Evolutionary conservation across 2,888 invertebrate genomes (phyloP), one percentile per base, ranked within the genome.

Genomic region (Amblyteles armatorius): DNA sequence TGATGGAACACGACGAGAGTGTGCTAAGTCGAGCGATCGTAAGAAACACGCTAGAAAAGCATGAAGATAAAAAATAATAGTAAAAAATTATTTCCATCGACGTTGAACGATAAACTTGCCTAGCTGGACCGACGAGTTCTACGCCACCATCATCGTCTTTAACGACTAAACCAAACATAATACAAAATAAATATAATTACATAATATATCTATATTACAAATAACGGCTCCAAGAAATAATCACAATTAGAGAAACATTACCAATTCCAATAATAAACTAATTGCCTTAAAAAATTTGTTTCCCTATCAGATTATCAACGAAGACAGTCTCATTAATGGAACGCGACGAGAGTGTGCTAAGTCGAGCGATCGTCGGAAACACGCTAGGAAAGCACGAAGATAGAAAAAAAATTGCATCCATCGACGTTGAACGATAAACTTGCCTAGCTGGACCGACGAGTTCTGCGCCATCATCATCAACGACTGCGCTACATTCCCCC

Each of bases 401-500:
- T 13, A 44, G 26, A 13, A 19, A 44, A 48, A 4, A 9, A 44
- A 13, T 44, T 68, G 9, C 22, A 11, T 22, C 57, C 44, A 26
- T 44, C 68, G 68, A 48, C 22, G 44, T 22, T 33, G 26, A 16
- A 29, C n/a, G 26, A 40, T 29, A 44, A 78, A 82, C 72, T 68
- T 67, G 72, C 73, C 55, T 67, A 36, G 77, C 82, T 26, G 72
- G 67, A 78, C 67, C 65, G 72, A 81, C 73, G 68, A 60, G 50
- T 68, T 69, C 44, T 74, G 22, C 48, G 40, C 52, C 71, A 72
- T 65, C 63, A 36, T 69, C 68, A 36, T 80, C 73, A 63, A 29
- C 63, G 44, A 36, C 48, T 40, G 40, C 48, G 36, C 52, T 67
- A 36, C 33, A 55, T 60, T 60, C 19, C 48, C 13, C 13, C n/a